Conservation (phyloP, 1,140 invertebrate genomes). For the Saccostrea echinata region DNA sequence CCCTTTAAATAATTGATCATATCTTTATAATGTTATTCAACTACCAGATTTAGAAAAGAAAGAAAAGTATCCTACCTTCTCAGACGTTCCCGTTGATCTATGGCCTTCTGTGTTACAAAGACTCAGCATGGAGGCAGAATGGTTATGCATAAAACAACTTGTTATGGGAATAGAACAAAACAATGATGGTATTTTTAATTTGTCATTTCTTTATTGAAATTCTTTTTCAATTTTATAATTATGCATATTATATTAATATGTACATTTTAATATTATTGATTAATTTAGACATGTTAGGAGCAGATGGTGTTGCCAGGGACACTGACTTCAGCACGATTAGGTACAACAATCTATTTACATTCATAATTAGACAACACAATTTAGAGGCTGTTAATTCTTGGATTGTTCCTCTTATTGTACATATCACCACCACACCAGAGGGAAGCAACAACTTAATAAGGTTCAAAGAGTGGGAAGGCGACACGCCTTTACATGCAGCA, state of each 20-base stretch:
- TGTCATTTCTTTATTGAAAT: no score
- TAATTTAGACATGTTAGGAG: background rate
- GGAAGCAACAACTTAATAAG: slow-evolving; percentile 3
- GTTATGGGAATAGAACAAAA: background rate
- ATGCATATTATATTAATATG: no score
- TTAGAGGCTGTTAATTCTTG: background rate
- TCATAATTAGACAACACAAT: background rate
- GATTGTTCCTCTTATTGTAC: background rate
- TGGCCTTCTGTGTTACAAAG: background rate
- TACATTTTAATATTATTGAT: no score
- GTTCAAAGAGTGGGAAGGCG: slow-evolving; percentile 39
- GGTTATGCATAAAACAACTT: background rate
- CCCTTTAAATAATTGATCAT: no score
- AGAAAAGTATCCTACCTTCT: background rate
- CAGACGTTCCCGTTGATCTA: background rate
- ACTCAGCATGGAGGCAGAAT: background rate
- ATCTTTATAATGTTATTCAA: no score
- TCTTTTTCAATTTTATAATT: no score
- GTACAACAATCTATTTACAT: background rate
- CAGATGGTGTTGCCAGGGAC: background rate
- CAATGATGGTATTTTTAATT: background rate
- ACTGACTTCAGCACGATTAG: background rate
- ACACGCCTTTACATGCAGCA: slow-evolving; percentile 48
- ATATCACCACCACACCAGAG: background rate
- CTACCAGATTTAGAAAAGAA: background rate